Conservation (phyloP, 2,113 vertebrate species). For the Leptobrachium leishanense region DNA sequence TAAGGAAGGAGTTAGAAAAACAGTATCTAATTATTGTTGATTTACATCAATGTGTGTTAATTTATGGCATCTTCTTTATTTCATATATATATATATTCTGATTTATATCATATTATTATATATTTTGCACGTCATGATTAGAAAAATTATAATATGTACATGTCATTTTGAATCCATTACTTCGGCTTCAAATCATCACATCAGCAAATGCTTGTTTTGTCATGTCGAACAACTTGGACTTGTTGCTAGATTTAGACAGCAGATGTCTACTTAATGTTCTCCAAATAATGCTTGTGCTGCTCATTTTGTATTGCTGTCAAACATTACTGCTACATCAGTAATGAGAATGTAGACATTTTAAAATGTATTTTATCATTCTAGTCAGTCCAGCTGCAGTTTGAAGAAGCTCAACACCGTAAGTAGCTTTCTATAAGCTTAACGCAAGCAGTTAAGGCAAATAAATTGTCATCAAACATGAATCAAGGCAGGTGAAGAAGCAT, state of each 20-base stretch:
- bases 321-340: neutral
- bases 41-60: too few species aligned
- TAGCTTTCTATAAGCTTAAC: too few species aligned
- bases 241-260: conserved; percentile 1
- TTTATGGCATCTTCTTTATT: too few species aligned
- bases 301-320: neutral
- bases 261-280: neutral
- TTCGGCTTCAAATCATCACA: neutral
- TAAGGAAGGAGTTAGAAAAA: too few species aligned
- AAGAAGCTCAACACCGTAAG: too few species aligned
- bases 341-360: neutral
- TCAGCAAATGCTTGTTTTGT: neutral
- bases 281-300: neutral
- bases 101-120: too few species aligned
- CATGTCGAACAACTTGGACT: neutral
- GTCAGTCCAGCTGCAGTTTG: neutral
- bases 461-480: too few species aligned
- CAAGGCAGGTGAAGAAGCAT: too few species aligned
- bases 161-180: neutral
- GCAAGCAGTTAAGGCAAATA: too few species aligned
- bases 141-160: neutral
- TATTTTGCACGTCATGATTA: too few species aligned
- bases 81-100: too few species aligned
- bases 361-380: neutral
- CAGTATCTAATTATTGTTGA: too few species aligned